Evolutionary conservation across 2,888 invertebrate genomes (phyloP).

Genomic region (Drosophila anomalipes): DNA sequence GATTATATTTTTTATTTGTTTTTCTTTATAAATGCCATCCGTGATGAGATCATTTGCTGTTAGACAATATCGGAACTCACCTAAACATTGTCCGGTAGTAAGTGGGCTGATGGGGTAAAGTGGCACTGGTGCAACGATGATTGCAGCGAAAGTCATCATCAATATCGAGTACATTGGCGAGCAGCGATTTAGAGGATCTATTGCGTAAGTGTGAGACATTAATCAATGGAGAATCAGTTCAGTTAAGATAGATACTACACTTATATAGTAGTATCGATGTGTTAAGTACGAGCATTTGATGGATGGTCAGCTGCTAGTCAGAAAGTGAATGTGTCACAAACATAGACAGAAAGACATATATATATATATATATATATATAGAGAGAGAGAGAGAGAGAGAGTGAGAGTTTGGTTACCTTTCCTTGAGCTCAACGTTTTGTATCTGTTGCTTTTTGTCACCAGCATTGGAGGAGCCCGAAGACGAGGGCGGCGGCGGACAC

Average conservation of each 20-base stretch:
- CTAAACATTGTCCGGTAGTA: conserved; percentile 91
- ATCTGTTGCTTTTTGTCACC: conserved; percentile 87
- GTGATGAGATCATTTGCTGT: neutral
- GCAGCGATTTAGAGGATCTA: conserved; percentile 95
- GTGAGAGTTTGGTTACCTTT: conserved; percentile 86
- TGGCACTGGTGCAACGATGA: conserved; percentile 87
- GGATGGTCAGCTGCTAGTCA: conserved; percentile 10
- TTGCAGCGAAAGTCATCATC: conserved; percentile 97
- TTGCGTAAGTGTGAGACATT: conserved; percentile 3
- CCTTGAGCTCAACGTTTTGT: conserved; percentile 94
- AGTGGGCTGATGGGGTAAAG: conserved; percentile 87
- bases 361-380: neutral
- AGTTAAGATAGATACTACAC: neutral
- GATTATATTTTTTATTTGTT: neutral
- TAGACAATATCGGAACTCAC: conserved; percentile 60
- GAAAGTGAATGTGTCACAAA: neutral
- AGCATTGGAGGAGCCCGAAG: conserved; percentile 87
- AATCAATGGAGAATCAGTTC: neutral
- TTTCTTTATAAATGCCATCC: neutral
- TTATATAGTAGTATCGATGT: neutral
- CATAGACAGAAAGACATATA: neutral
- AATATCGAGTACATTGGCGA: conserved; percentile 98
- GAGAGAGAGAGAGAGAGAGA: neutral
- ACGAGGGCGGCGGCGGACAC: conserved; percentile 86
- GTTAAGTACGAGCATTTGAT: conserved; percentile 4